Evolutionary conservation across 2,797 vertebrate species (phyloP), one percentile per base, ranked within the genome.

Genomic region (Salarias fasciatus): DNA sequence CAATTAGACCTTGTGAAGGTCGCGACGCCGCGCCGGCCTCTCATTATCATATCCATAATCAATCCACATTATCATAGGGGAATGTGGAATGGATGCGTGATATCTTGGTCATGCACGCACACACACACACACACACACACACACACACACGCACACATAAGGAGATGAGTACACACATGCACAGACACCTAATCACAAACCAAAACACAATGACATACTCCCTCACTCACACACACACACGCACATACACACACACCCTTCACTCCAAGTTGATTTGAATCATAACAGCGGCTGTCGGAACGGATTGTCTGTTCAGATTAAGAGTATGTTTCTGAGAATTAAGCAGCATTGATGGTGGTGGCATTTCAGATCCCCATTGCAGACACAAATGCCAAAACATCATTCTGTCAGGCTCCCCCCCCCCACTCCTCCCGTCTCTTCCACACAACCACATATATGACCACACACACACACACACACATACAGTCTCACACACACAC

Each of bases 31-130:
- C 66, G 82, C 88, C 82, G 90, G 90, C 90, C 89, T 89, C 90
- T 91, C 90, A 91, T 91, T 91, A 91, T 91, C 90, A 91, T 91
- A 90, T 91, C 90, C 90, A 91, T 91, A 91, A 91, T 91, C 90
- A 91, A 91, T 91, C 90, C 90, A 91, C 89, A 91, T 91, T 91
- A 91, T 91, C 90, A 91, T 90, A 85, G 84, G 82, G 78, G 83
- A 89, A 90, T 88, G 87, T 83, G 80, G 75, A 88, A 83, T 88
- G 85, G 87, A 83, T 90, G 89, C 88, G 88, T 86, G 85, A 90
- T 91, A 88, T 86, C 88, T 89, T 86, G 85, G 82, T 87, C 86
- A 80, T 57, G 77, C 83, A 72, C 83, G 70, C 82, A 76, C 80
- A 79, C 65, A 67, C 57, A 53, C 42, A 43, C n/a, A 18, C 9